Percentiles rank a stretch among this genome's conserved stretches.
Evolutionary conservation across 2,797 vertebrate genomes (phyloP).

Genomic region (Halcyon smyrnensis): DNA sequence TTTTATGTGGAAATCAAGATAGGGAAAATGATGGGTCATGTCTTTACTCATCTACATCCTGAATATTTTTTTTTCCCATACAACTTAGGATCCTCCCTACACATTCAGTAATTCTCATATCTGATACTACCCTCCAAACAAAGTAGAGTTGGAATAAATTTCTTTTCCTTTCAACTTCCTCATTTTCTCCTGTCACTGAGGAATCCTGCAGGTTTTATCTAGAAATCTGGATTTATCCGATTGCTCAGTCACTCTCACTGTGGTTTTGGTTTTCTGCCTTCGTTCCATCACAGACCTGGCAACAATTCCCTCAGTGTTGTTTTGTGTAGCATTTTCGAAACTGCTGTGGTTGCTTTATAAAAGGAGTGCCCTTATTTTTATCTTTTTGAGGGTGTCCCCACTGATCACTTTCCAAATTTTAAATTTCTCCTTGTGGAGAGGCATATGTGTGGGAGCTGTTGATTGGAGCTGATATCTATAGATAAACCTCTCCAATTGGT

Average conservation of each 20-base stretch:
- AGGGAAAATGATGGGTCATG: neutral
- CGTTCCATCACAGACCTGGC: neutral
- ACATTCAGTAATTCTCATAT: neutral
- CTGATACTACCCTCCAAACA: neutral
- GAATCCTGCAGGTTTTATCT: neutral
- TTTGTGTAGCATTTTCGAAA: neutral
- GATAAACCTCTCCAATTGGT: neutral
- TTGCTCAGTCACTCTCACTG: neutral
- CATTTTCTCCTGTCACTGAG: neutral
- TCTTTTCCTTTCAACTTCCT: neutral
- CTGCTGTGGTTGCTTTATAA: neutral
- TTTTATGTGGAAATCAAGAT: neutral
- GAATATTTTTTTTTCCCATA: neutral
- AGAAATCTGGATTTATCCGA: neutral
- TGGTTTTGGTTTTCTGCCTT: neutral
- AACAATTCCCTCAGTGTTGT: neutral
- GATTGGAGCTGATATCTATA: neutral
- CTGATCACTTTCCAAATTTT: neutral
- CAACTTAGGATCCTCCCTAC: neutral
- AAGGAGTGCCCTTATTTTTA: neutral
- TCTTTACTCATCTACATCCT: neutral
- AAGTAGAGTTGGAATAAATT: neutral
- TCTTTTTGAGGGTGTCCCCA: neutral
- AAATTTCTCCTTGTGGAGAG: neutral
- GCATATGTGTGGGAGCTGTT: rapidly evolving